Conservation (phyloP, 2,888 invertebrate species). For the Dorcus hopei region DNA sequence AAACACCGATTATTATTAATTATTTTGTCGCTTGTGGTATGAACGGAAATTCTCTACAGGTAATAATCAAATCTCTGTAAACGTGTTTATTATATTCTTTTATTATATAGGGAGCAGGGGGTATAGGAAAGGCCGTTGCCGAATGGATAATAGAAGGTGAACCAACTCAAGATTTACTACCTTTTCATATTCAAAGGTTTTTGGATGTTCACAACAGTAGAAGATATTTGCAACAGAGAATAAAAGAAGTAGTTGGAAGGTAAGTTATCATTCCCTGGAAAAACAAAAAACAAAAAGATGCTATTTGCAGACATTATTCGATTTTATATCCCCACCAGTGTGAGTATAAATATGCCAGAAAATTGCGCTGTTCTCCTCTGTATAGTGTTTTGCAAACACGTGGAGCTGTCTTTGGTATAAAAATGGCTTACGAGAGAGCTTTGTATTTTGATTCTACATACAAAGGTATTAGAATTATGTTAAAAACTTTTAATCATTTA, state of each 20-base stretch:
- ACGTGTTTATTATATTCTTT: constrained; percentile 15
- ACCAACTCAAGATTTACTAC: constrained; percentile 59
- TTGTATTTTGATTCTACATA: constrained; percentile 62
- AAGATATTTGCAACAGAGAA: constrained; percentile 59
- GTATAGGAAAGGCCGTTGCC: constrained; percentile 65
- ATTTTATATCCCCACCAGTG: constrained; percentile 58
- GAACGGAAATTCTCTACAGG: constrained; percentile 65
- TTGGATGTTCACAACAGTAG: constrained; percentile 65
- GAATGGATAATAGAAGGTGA: constrained; percentile 67
- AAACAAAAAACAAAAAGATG: neutral
- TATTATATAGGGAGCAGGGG: constrained; percentile 57
- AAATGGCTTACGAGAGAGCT: constrained; percentile 71
- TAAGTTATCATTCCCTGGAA: constrained; percentile 19
- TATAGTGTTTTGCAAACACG: constrained; percentile 62
- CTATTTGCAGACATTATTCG: constrained; percentile 52
- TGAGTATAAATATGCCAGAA: constrained; percentile 60
- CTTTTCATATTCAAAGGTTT: constrained; percentile 64
- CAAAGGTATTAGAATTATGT: constrained; percentile 45
- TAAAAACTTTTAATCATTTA: neutral
- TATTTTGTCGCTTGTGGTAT: constrained; percentile 73
- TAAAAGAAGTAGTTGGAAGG: constrained; percentile 64
- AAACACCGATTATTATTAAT: constrained; percentile 65
- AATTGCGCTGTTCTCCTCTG: constrained; percentile 65
- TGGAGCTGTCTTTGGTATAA: constrained; percentile 66
- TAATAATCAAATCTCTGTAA: constrained; percentile 1